Evolutionary conservation across 1,140 invertebrate species (phyloP).

Genomic region (Parasteatoda tepidariorum): DNA sequence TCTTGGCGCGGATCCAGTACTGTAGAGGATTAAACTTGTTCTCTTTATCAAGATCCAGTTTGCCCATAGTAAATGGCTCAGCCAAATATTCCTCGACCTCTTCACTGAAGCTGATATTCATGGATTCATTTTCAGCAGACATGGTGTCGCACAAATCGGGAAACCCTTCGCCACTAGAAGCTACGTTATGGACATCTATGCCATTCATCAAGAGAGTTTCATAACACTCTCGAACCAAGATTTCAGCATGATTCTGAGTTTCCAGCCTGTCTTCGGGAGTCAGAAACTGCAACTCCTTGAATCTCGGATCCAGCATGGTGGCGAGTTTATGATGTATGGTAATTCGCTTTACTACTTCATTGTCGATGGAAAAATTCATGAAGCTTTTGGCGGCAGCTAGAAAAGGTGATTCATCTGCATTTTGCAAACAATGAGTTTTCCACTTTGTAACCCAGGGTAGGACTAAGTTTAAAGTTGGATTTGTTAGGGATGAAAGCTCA

Average conservation of each 20-base stretch:
- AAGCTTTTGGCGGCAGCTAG: slow-evolving; percentile 35
- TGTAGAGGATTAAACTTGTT: slow-evolving; percentile 55
- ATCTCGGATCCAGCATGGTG: slow-evolving; percentile 41
- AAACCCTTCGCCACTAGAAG: slow-evolving; percentile 21
- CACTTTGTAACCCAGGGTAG: slow-evolving; percentile 55
- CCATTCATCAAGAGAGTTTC: slow-evolving; percentile 43
- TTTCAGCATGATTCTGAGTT: slow-evolving; percentile 18
- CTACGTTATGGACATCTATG: slow-evolving; percentile 34
- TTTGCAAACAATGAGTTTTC: slow-evolving; percentile 46
- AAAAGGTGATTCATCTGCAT: slow-evolving; percentile 48
- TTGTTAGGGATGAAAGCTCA: slow-evolving; percentile 47
- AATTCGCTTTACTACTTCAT: slow-evolving; percentile 53
- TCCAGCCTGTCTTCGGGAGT: slow-evolving; percentile 32
- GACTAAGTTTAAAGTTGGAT: slow-evolving; percentile 52
- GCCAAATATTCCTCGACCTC: slow-evolving; percentile 50
- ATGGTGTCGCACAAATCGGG: slow-evolving; percentile 20
- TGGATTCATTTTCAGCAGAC: slow-evolving; percentile 13
- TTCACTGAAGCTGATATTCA: background rate
- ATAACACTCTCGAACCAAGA: slow-evolving; percentile 25
- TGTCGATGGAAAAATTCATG: slow-evolving; percentile 47
- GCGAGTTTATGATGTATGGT: slow-evolving; percentile 53
- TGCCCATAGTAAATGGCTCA: slow-evolving; percentile 45
- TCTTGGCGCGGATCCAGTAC: slow-evolving; percentile 47
- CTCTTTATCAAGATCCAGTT: slow-evolving; percentile 33
- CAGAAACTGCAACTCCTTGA: slow-evolving; percentile 47